A percentile compares a stretch with the other conserved stretches of the same genome.
These are phyloP conservation scores for Opisthograptis luteolata DNA, from an alignment of 2,888 invertebrate genomes.

Conservation along the genomic window DNA sequence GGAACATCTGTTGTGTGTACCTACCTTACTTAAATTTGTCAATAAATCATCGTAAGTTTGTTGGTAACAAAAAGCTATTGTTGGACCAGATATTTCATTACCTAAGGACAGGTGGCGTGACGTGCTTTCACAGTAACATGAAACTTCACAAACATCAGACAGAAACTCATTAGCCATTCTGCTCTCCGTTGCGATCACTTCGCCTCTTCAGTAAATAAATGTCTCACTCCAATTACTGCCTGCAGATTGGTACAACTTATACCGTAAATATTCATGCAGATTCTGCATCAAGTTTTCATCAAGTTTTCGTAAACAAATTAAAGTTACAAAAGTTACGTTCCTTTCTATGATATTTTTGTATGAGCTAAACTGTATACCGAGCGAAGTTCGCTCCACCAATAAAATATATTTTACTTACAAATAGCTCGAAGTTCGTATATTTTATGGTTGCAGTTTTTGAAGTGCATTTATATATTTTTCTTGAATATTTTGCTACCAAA, in stretches of 20 bases:
- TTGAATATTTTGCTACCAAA: too few relatives aligned
- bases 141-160: slow-evolving; percentile 59
- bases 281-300: slow-evolving; percentile 33
- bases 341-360: slow-evolving; percentile 34
- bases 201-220: slow-evolving; percentile 47
- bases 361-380: slow-evolving; percentile 2
- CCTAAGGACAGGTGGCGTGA: slow-evolving; percentile 31
- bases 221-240: slow-evolving; percentile 46
- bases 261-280: slow-evolving; percentile 34
- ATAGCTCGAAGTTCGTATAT: background rate
- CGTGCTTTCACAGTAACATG: slow-evolving; percentile 48
- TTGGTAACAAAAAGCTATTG: slow-evolving; percentile 11
- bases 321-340: slow-evolving; percentile 28
- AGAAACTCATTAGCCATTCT: slow-evolving; percentile 59
- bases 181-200: slow-evolving; percentile 40
- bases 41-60: slow-evolving; percentile 17
- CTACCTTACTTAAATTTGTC: slow-evolving; percentile 2
- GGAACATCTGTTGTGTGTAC: too few relatives aligned
- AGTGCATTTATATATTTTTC: background rate
- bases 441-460: background rate
- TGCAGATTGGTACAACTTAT: slow-evolving; percentile 41
- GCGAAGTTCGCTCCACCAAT: slow-evolving; percentile 3
- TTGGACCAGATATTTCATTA: slow-evolving; percentile 46
- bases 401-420: background rate
- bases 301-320: slow-evolving; percentile 36